Conservation (phyloP, 2,888 invertebrate species). For the Dynastes maya region DNA sequence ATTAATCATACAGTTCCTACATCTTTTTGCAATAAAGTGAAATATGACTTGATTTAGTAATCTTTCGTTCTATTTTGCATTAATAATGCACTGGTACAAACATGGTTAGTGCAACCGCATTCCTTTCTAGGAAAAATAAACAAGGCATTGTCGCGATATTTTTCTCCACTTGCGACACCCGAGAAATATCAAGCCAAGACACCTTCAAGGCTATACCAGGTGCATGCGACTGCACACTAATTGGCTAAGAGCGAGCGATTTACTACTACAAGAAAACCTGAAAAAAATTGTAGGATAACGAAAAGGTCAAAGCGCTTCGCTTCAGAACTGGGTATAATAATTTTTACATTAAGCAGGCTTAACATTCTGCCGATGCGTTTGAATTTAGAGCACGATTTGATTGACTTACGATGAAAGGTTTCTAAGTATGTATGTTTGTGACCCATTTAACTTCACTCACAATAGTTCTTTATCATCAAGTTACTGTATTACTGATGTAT, state of each 20-base stretch:
- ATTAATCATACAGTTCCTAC: not conserved
- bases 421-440: no score
- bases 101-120: slow-evolving; percentile 34
- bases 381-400: not conserved
- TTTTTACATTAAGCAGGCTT: not conserved
- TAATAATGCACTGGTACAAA: not conserved
- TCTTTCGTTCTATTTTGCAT: not conserved
- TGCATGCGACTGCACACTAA: slow-evolving; percentile 14
- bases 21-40: not conserved
- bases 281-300: slow-evolving; percentile 12
- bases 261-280: slow-evolving; percentile 11
- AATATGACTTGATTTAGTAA: slow-evolving; percentile 11
- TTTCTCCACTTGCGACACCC: slow-evolving; percentile 29
- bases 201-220: slow-evolving; percentile 39
- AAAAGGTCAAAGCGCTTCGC: slow-evolving; percentile 32
- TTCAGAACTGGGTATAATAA: not conserved
- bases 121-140: slow-evolving; percentile 40
- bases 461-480: no score
- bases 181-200: slow-evolving; percentile 21
- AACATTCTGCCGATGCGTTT: not conserved
- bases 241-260: slow-evolving; percentile 26
- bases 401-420: no score
- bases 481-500: no score
- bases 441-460: no score
- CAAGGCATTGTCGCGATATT: slow-evolving; percentile 35